Conservation (phyloP, 2,113 vertebrate species). For the Phyllostomus discolor region DNA sequence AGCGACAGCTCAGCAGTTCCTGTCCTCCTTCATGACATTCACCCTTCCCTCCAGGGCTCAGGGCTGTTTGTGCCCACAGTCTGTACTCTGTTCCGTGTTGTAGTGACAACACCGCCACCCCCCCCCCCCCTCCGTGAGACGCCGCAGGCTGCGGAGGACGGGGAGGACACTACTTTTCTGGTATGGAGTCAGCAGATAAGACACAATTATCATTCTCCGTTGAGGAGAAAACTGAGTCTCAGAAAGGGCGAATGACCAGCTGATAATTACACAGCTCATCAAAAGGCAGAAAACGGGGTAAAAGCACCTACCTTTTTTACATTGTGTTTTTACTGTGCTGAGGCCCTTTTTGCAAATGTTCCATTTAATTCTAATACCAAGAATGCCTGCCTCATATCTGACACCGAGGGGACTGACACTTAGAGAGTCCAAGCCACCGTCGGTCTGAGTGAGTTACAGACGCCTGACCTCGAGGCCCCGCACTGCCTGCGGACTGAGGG, state of each 20-base stretch:
- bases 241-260: not conserved
- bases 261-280: not conserved
- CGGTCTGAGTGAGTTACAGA: no score
- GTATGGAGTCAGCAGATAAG: not conserved
- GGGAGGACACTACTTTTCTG: not conserved
- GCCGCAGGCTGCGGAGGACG: not conserved
- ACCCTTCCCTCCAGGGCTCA: not conserved
- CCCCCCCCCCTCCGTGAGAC: no score
- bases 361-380: not conserved
- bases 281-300: not conserved
- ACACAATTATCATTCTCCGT: not conserved
- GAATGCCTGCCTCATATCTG: not conserved
- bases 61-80: not conserved
- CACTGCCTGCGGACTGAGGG: fast-evolving
- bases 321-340: not conserved
- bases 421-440: no score
- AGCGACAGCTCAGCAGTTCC: not conserved
- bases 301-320: not conserved
- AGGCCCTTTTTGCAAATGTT: not conserved
- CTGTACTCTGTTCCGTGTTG: no score
- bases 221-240: not conserved
- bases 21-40: not conserved
- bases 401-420: no score
- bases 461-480: no score
- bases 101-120: fast-evolving